Evolutionary conservation across 1,140 invertebrate genomes (phyloP), one percentile per base, ranked within the genome.

Genomic region (Hylaeus anthracinus): DNA sequence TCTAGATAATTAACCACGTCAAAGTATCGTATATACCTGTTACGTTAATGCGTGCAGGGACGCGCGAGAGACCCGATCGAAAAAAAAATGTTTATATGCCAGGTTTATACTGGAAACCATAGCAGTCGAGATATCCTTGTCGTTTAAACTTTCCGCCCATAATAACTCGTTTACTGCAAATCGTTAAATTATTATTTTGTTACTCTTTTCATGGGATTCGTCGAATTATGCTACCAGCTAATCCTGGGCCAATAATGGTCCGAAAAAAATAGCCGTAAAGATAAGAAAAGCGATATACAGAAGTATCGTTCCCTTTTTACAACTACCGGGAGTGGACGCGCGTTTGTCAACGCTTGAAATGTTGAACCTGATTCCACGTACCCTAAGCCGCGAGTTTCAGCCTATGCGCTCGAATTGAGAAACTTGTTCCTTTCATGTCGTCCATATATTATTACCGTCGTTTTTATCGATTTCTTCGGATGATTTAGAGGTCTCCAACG

Each of bases 71-170:
- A 26, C 26, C 26, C 26, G 26, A 26, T 26, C 26, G 26, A 26
- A 56, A 81, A 51, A 77, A 82, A 72, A 82, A 63, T 78, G 64
- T 78, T 81, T 81, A 81, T 81, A 55, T 48, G n/a, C 14, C 56
- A n/a, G 61, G 39, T 48, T 72, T 73, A 67, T 53, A n/a, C 45
- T 60, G 78, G 65, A 83, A 83, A 74, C 39, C 72, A 74, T 80
- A 41, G 48, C 70, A 39, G 41, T 83, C 72, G 66, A 41, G 55
- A 58, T 72, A 63, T 72, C 14, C 43, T 53, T 71, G 61, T 39
- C 39, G 58, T 67, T 8, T 45, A 14, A 37, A 67, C 15, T n/a
- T 37, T 3, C n/a, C 37, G 26, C 3, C 2, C 48, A 26, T 48
- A 58, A 60, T 45, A 74, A 53, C 5, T 45, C 39, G 63, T n/a